A percentile compares a stretch with the other conserved stretches of the same genome.
These are phyloP conservation scores for Muricea muricata DNA, from an alignment of 92 coral and sea anemone species.

Conservation along the genomic window DNA sequence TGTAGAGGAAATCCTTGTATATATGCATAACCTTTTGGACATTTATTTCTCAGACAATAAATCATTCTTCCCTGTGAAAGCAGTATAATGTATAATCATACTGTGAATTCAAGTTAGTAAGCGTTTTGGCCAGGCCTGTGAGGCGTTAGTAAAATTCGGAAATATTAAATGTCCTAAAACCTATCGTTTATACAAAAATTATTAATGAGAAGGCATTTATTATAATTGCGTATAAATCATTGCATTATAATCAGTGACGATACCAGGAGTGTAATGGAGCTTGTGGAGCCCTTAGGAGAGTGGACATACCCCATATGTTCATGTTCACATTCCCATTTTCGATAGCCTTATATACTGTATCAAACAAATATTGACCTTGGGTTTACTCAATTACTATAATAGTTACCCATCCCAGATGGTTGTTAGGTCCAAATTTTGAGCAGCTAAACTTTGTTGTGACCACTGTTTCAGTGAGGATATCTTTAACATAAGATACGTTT, in stretches of 20 bases:
- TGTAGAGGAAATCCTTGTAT: not conserved
- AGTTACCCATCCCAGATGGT: not conserved
- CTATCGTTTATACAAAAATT: too few relatives aligned
- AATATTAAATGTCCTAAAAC: too few relatives aligned
- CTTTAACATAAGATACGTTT: not conserved
- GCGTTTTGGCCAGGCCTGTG: not conserved
- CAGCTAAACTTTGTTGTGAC: constrained; percentile 1
- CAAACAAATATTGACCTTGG: not conserved
- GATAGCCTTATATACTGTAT: not conserved
- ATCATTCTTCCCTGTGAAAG: constrained; percentile 12
- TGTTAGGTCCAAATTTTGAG: constrained; percentile 5
- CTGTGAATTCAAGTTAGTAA: not conserved
- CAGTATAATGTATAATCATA: not conserved
- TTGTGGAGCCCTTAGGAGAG: too few relatives aligned
- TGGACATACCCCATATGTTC: too few relatives aligned
- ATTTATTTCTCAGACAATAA: not conserved
- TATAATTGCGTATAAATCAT: too few relatives aligned
- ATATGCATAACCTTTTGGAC: constrained; percentile 10
- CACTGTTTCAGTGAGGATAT: not conserved
- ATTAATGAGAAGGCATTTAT: too few relatives aligned
- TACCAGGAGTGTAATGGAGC: too few relatives aligned
- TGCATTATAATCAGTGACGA: too few relatives aligned
- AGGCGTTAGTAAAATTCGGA: too few relatives aligned
- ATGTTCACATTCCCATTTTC: too few relatives aligned
- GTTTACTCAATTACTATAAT: not conserved